Conservation (phyloP, 2,797 vertebrate species). For the Sebastiscus albofasciatus region DNA sequence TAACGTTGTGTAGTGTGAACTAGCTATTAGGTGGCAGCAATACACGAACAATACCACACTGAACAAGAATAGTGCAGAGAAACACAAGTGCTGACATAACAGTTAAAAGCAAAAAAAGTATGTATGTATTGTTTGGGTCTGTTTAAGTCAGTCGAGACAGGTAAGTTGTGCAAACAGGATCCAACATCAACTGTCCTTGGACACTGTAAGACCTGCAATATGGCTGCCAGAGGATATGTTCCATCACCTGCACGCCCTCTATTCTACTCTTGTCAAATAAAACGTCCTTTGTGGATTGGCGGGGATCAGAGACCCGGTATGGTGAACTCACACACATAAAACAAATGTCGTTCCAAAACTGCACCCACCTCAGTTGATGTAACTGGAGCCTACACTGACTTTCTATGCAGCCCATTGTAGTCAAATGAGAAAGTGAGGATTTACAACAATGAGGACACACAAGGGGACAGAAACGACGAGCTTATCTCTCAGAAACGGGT, state of each 20-base stretch:
- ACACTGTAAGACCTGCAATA: not conserved
- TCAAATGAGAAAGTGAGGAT: not conserved
- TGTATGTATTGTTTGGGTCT: not conserved
- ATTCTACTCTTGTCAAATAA: conserved; percentile 4
- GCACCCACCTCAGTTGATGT: not conserved
- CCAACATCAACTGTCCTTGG: not conserved
- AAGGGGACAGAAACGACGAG: not conserved
- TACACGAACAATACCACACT: no score
- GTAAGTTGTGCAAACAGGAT: not conserved
- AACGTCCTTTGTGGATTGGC: not conserved
- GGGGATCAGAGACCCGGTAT: not conserved
- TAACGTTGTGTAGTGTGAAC: no score
- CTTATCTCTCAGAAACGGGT: not conserved
- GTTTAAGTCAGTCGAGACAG: not conserved
- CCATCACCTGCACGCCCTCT: not conserved
- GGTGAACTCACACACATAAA: not conserved
- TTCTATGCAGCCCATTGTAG: not conserved
- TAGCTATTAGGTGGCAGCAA: not conserved
- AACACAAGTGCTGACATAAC: no score
- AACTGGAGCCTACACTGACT: conserved; percentile 15
- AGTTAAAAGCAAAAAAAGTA: no score
- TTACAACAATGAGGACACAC: not conserved
- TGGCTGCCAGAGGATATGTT: not conserved
- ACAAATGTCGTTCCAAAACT: not conserved
- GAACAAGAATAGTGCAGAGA: no score